Conservation (phyloP, 2,888 invertebrate genomes). For the Pseudococcus longispinus region DNA sequence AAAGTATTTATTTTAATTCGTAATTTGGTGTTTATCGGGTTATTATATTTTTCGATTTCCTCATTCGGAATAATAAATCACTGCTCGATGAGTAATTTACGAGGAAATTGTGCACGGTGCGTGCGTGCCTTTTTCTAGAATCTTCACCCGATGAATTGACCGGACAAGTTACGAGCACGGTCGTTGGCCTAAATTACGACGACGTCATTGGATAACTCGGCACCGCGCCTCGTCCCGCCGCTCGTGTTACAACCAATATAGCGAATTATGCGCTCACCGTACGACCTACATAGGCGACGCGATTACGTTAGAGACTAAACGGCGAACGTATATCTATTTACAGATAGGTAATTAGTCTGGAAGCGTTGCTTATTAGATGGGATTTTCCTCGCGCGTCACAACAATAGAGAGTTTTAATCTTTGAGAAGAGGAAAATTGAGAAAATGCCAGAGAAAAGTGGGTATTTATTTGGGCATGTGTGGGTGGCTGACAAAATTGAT, state of each 20-base stretch:
- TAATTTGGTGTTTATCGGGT: background rate
- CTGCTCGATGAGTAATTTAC: conserved; percentile 36
- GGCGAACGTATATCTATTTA: background rate
- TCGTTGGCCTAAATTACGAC: conserved; percentile 40
- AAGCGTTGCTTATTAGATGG: background rate
- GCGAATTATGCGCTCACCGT: conserved; percentile 55
- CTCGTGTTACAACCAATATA: conserved; percentile 47
- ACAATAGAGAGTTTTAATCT: background rate
- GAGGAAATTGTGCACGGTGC: background rate
- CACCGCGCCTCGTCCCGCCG: background rate
- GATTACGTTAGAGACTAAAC: conserved; percentile 15
- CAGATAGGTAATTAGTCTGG: conserved; percentile 11
- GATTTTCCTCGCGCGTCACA: background rate
- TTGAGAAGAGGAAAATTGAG: background rate
- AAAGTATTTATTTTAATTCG: conserved; percentile 13
- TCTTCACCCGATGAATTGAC: conserved; percentile 41
- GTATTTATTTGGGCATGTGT: too few relatives aligned
- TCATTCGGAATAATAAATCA: conserved; percentile 29
- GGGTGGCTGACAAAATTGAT: too few relatives aligned
- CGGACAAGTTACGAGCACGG: conserved; percentile 40
- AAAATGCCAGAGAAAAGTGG: background rate
- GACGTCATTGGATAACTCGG: conserved; percentile 37
- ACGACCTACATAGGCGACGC: conserved; percentile 47
- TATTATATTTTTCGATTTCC: background rate
- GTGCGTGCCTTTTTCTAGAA: conserved; percentile 41